Evolutionary conservation across 1,140 invertebrate genomes (phyloP), one percentile per base, ranked within the genome.

Genomic region (Polypedilum pembai): DNA sequence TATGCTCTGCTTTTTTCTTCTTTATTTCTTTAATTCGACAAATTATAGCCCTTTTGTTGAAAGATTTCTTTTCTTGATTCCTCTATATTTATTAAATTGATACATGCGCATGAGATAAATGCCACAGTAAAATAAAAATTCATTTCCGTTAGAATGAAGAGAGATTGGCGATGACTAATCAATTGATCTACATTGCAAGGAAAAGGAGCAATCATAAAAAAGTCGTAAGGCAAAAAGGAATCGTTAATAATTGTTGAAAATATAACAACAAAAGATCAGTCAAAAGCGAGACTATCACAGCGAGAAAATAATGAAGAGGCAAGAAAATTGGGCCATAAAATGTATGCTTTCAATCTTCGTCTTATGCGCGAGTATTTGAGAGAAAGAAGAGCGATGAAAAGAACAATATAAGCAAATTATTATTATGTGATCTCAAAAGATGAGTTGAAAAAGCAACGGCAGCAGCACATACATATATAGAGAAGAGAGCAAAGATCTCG

Each of bases 331-430:
- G 65, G 65, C 65, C 65, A 69, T 69, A 69, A 69, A 69, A 69
- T 18, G 20, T 21, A 69, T 69, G 65, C 18, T 18, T 69, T 18
- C n/a, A 56, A n/a, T 56, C 45, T 56, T 56, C 45, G 5, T 33
- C 24, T 33, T 33, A 56, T 56, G 45, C 12, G 12, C 45, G 45
- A 56, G 15, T 56, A 12, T n/a, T 4, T n/a, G 1, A 45, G 8
- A 4, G 45, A 69, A 69, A 69, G 65, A 69, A 20, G 65, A 66
- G 17, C 3, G 63, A 5, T 18, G 17, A 69, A 21, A 69, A 69
- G 65, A 69, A 69, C 65, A 69, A 69, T 69, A 69, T 69, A 69
- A 69, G 65, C 65, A 69, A 69, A 69, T 69, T 69, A 69, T 69
- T 69, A 69, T 69, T 18, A 69, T 69, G 45, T 56, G 45, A 56